Conservation (phyloP, 1,140 invertebrate species). For the Drosophila fuyamai region DNA sequence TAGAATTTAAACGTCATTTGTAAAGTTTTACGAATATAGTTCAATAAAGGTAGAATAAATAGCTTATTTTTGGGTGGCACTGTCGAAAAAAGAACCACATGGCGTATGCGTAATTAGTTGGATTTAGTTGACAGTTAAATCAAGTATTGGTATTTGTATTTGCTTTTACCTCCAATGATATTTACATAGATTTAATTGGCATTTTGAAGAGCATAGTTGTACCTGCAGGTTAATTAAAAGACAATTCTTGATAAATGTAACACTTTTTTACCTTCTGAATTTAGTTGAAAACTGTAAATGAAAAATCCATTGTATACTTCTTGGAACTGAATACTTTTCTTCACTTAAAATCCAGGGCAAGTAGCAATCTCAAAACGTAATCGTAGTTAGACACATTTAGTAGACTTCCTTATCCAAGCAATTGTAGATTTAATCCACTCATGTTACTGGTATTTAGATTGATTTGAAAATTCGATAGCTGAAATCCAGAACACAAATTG, state of each 20-base stretch:
- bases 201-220: too few species aligned
- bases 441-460: not conserved
- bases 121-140: not conserved
- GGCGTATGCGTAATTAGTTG: slow-evolving; percentile 51
- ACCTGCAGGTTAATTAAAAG: too few species aligned
- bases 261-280: too few species aligned
- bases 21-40: not conserved
- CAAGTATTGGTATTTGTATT: not conserved
- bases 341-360: too few species aligned
- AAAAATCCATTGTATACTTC: too few species aligned
- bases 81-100: slow-evolving; percentile 5
- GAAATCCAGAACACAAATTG: slow-evolving; percentile 5
- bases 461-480: not conserved
- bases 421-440: not conserved
- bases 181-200: too few species aligned
- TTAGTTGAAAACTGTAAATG: too few species aligned
- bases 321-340: too few species aligned
- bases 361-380: too few species aligned
- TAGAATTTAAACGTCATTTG: not conserved
- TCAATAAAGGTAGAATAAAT: not conserved
- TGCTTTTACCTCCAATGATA: not conserved
- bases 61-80: not conserved
- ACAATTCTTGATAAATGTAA: too few species aligned
- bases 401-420: not conserved
- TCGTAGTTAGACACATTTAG: not conserved